Evolutionary conservation across 2,888 invertebrate genomes (phyloP).

Genomic region (Ophioninae sp.): DNA sequence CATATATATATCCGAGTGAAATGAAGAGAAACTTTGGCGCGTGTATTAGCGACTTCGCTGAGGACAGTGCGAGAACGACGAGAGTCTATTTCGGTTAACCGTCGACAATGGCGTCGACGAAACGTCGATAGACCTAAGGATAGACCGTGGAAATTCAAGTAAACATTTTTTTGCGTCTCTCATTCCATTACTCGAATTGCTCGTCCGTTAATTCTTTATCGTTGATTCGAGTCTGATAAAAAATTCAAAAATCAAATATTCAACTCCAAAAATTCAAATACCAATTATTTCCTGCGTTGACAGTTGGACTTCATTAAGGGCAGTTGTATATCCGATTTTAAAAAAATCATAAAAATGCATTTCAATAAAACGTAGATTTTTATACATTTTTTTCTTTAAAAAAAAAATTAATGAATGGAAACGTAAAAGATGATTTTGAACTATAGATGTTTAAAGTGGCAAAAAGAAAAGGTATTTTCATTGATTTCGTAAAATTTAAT

Average conservation of each 20-base stretch:
- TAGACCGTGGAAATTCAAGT: conserved; percentile 54
- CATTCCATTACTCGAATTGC: conserved; percentile 46
- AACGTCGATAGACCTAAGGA: conserved; percentile 65
- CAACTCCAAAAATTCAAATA: background rate
- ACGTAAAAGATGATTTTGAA: background rate
- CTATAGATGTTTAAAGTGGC: background rate
- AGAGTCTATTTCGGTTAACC: conserved; percentile 67
- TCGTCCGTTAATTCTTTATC: conserved; percentile 5
- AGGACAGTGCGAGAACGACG: conserved; percentile 46
- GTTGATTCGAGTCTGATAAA: background rate
- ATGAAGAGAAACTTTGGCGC: conserved; percentile 35
- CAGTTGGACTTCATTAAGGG: too few species aligned
- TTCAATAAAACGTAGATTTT: background rate
- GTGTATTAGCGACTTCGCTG: conserved; percentile 44
- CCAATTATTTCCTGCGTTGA: background rate
- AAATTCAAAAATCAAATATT: background rate
- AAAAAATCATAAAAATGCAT: background rate
- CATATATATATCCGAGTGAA: background rate
- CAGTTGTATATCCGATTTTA: background rate
- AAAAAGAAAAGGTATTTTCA: background rate
- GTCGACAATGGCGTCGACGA: conserved; percentile 66
- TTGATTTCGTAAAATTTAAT: conserved; percentile 5
- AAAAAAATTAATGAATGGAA: background rate
- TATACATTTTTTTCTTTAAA: background rate
- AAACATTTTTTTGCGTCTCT: conserved; percentile 33